These are phyloP conservation scores for Pyrocoelia pectoralis DNA, from an alignment of 2,888 invertebrate species.

Conservation along the genomic window DNA sequence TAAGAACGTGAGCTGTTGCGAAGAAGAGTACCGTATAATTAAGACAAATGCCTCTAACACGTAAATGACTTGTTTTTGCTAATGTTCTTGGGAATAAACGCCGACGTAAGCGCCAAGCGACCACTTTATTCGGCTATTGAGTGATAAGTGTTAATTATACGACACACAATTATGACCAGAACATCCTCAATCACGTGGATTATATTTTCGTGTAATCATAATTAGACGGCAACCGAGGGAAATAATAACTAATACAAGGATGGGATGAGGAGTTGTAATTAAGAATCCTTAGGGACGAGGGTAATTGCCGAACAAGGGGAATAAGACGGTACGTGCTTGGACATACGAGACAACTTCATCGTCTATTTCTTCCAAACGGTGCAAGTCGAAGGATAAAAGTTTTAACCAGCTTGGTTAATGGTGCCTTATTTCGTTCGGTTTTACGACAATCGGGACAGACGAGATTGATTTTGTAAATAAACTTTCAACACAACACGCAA, in stretches of 20 bases:
- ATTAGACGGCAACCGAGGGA: slow-evolving; percentile 23
- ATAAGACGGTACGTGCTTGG: slow-evolving; percentile 46
- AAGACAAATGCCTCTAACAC: slow-evolving; percentile 42
- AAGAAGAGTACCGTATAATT: slow-evolving; percentile 40
- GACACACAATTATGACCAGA: slow-evolving; percentile 17
- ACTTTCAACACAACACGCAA: slow-evolving; percentile 23
- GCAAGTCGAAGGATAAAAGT: slow-evolving; percentile 48
- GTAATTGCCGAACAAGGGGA: slow-evolving; percentile 45
- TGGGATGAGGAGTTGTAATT: slow-evolving; percentile 16
- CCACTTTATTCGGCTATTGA: slow-evolving; percentile 6
- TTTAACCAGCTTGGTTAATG: slow-evolving; percentile 53
- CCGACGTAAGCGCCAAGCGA: slow-evolving; percentile 19
- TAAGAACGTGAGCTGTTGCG: slow-evolving; percentile 34
- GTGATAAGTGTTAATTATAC: slow-evolving; percentile 33
- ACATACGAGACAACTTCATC: slow-evolving; percentile 48
- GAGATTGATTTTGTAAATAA: slow-evolving; percentile 49
- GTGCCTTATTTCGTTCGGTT: slow-evolving; percentile 54
- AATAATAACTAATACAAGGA: slow-evolving; percentile 26
- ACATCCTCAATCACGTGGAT: slow-evolving; percentile 26
- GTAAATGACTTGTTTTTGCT: slow-evolving; percentile 43
- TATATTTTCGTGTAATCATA: slow-evolving; percentile 24
- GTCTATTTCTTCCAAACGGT: slow-evolving; percentile 42
- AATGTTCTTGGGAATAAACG: slow-evolving; percentile 33
- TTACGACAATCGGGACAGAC: slow-evolving; percentile 47
- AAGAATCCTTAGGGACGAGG: slow-evolving; percentile 41